A percentile compares a stretch with the other conserved stretches of the same genome.
Evolutionary conservation across 2,888 invertebrate species (phyloP).

Genomic region (Pseudococcus jackbeardsleyi): DNA sequence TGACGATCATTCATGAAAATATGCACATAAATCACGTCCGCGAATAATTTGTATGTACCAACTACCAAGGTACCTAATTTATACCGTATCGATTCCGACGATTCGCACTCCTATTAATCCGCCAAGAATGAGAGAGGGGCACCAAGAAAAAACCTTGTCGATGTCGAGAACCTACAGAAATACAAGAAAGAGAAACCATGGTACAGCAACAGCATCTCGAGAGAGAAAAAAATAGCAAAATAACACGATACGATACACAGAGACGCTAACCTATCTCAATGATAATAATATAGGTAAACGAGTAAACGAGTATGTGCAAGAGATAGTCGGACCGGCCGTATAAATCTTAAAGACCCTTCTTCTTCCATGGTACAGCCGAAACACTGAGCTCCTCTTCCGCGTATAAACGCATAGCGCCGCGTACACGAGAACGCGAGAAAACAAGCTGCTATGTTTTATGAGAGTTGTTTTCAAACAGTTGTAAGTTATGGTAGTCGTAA

Average conservation of each 20-base stretch:
- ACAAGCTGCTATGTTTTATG: slow-evolving; percentile 50
- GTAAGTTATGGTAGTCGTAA: slow-evolving; percentile 56
- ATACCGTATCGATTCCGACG: background rate
- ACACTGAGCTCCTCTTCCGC: slow-evolving; percentile 50
- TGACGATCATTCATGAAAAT: background rate
- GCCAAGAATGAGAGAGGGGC: background rate
- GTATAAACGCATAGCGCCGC: background rate
- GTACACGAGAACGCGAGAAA: slow-evolving; percentile 12
- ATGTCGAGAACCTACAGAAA: background rate
- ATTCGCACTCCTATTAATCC: background rate
- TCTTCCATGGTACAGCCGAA: slow-evolving; percentile 44
- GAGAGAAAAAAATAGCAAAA: slow-evolving; percentile 49
- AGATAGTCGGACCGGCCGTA: slow-evolving; percentile 55
- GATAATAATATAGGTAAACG: slow-evolving; percentile 62
- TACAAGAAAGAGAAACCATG: background rate
- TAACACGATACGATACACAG: slow-evolving; percentile 28
- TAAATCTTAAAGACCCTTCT: slow-evolving; percentile 57
- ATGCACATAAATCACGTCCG: slow-evolving; percentile 38
- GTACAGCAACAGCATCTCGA: background rate
- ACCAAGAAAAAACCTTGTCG: background rate
- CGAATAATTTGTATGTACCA: slow-evolving; percentile 11
- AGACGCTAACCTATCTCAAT: slow-evolving; percentile 63
- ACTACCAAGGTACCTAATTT: background rate
- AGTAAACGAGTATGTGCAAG: slow-evolving; percentile 56
- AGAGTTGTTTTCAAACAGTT: slow-evolving; percentile 54